Conservation (phyloP, 2,888 invertebrate genomes). For the Eulithis prunata region DNA sequence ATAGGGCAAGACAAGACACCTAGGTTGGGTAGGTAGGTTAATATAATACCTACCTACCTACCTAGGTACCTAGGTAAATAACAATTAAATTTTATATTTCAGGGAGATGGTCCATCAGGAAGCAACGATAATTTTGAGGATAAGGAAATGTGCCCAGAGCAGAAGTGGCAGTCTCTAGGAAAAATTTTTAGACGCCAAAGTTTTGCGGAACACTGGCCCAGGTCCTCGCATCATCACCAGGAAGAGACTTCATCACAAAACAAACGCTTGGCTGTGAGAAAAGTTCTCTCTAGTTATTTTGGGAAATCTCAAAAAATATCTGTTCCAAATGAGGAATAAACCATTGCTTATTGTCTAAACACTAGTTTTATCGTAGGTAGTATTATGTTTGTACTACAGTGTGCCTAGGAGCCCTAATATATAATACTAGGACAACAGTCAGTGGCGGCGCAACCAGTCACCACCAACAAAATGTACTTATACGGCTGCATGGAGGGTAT, state of each 20-base stretch:
- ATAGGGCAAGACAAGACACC: no score
- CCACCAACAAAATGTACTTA: no score
- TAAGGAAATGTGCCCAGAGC: conserved; percentile 70
- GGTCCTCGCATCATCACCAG: conserved; percentile 58
- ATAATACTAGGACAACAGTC: no score
- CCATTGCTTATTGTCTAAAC: conserved; percentile 1
- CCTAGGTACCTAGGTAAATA: no score
- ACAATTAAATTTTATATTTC: conserved; percentile 33
- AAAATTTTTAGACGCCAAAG: conserved; percentile 79
- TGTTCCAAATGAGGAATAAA: conserved; percentile 59
- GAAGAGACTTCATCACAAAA: conserved; percentile 68
- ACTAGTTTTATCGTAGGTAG: background rate
- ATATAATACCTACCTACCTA: no score
- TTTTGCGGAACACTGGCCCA: conserved; percentile 69
- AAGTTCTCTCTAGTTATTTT: conserved; percentile 76
- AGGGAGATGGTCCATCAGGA: conserved; percentile 73
- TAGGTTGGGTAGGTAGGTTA: no score
- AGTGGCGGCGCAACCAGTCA: no score
- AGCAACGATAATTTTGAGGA: conserved; percentile 70
- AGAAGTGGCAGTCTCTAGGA: conserved; percentile 80
- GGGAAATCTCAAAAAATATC: conserved; percentile 66
- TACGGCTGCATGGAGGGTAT: no score
- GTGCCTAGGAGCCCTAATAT: no score
- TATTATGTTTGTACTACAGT: no score
- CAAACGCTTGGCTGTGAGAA: conserved; percentile 70